These are phyloP conservation scores for Dendroctonus ponderosae DNA, from an alignment of 1,140 invertebrate genomes.

Conservation along the genomic window DNA sequence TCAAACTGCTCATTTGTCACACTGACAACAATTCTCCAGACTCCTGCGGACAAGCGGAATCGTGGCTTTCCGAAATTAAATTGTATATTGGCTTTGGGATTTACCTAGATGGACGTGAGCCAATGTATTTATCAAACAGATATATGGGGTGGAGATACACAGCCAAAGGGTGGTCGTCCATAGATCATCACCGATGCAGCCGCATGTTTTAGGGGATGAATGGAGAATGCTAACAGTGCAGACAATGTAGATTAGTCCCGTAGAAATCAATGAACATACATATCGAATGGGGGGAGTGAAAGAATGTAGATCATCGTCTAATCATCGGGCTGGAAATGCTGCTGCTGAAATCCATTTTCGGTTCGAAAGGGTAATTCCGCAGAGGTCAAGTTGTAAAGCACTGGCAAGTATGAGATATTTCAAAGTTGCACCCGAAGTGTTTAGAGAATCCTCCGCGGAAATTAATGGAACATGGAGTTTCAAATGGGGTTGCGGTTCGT, in stretches of 20 bases:
- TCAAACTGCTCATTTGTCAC: background rate
- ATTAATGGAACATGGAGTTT: constrained; percentile 12
- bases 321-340: background rate
- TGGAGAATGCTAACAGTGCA: background rate
- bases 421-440: constrained; percentile 11
- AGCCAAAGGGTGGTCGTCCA: background rate
- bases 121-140: constrained; percentile 7
- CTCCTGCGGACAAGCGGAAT: background rate
- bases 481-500: constrained; percentile 3
- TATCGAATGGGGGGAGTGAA: too few relatives aligned
- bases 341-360: background rate
- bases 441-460: constrained; percentile 12
- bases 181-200: background rate
- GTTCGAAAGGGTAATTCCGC: background rate
- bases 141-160: background rate
- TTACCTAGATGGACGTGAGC: constrained; percentile 1
- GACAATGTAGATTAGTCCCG: too few relatives aligned
- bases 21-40: background rate
- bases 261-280: too few relatives aligned
- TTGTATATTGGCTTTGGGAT: constrained; percentile 2
- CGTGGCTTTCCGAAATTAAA: constrained; percentile 4
- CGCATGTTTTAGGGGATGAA: background rate
- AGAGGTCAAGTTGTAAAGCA: constrained; percentile 1
- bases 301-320: background rate
- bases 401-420: constrained; percentile 8